Percentiles rank a stretch among this genome's conserved stretches.
Evolutionary conservation across 2,797 vertebrate genomes (phyloP).

Genomic region (Podarcis lilfordi): DNA sequence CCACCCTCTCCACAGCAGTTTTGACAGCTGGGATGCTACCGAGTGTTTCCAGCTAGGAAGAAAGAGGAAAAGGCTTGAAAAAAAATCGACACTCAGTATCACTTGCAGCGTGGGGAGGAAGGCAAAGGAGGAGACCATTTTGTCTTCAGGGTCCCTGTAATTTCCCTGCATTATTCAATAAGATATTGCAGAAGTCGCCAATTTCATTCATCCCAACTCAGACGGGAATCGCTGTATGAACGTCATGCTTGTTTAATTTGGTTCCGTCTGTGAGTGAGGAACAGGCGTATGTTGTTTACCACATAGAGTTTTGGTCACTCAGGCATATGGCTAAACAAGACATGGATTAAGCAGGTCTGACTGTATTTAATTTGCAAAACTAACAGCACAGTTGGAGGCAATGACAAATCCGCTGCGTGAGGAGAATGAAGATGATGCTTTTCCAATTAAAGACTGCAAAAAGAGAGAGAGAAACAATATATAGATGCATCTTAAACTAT

Average conservation of each 20-base stretch:
- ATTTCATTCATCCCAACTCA: slow-evolving; percentile 14
- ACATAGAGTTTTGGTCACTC: slow-evolving; percentile 2
- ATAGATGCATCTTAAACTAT: not conserved
- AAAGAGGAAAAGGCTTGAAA: slow-evolving; percentile 19
- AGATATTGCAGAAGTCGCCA: not conserved
- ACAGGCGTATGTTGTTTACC: not conserved
- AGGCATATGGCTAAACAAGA: slow-evolving; percentile 4
- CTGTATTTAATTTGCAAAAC: slow-evolving; percentile 32
- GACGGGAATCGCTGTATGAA: not conserved
- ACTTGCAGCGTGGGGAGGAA: not conserved
- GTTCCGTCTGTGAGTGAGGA: not conserved
- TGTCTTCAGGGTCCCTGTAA: not conserved
- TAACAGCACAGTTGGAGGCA: slow-evolving; percentile 27
- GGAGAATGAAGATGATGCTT: slow-evolving; percentile 15
- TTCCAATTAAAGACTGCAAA: not conserved
- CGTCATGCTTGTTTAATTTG: slow-evolving; percentile 15
- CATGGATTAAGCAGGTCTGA: slow-evolving; percentile 33
- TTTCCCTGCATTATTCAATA: not conserved
- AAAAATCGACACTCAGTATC: slow-evolving; percentile 14
- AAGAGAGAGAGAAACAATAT: not conserved
- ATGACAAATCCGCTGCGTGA: slow-evolving; percentile 1
- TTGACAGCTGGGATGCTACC: not conserved
- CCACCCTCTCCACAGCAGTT: not conserved
- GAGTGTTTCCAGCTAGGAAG: not conserved
- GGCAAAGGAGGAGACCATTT: not conserved